Base-by-base conservation (phyloP, 2,113 vertebrate species). In the Acrocephalus kingi region DNA sequence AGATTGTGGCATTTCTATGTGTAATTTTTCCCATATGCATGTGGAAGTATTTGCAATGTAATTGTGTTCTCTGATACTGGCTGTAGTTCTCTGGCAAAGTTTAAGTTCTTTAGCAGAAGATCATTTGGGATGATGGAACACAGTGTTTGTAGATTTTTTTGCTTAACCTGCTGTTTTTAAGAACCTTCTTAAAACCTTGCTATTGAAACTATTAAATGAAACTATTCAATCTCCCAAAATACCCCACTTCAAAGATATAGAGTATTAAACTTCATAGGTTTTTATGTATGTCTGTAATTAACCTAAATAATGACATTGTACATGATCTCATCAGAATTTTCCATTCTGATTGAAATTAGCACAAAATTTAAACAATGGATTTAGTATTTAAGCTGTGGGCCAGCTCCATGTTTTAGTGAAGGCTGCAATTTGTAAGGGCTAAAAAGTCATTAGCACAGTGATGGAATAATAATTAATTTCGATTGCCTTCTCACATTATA, bases 381-480 rank as follows among this genome's bases (percentile, higher is more conserved):
- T 80, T 35, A 91, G 35, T 35, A 35, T 35, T 35, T 35, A 92
- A 92, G 87, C 3, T 49, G 15, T 41, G 52, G 16, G 8, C 28
- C 83, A 79, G 62, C 13, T 88, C 55, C n/a, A 45, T 45, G 19
- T 74, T 87, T 89, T 79, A 94, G 33, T 84, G 64, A 54, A 83
- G n/a, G 23, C 58, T 83, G 43, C 84, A 80, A 76, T 91, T 87
- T 89, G 13, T 55, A 95, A 97, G 89, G 48, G n/a, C 75, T 85
- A 87, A 93, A 87, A 64, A 69, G 54, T 80, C 68, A 91, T 89
- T 87, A 96, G 39, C 8, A 59, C 30, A 76, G 84, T 76, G 62
- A 54, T 66, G 94, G 84, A 75, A 48, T 56, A 93, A 88, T 93
- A 95, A 94, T 91, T 91, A 83, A 82, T 95, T 94, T 78, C 54